Percentiles rank a stretch among this genome's conserved stretches.
These are phyloP conservation scores for Gouania willdenowi DNA, from an alignment of 2,797 vertebrate species.

Conservation along the genomic window DNA sequence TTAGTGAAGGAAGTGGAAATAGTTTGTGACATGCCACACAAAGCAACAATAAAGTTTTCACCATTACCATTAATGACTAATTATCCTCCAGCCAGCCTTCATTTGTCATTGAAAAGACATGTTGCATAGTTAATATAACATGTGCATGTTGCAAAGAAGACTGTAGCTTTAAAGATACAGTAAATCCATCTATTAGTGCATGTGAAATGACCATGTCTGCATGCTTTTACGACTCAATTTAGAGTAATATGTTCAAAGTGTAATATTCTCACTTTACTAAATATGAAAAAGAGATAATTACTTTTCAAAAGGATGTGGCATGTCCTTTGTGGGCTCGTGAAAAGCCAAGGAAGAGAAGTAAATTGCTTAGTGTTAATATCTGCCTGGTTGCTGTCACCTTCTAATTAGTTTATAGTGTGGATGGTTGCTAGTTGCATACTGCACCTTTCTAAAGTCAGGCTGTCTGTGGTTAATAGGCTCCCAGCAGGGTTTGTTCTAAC, in stretches of 20 bases:
- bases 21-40: not conserved
- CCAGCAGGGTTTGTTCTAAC: no score
- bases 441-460: constrained; percentile 24
- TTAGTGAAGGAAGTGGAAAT: not conserved
- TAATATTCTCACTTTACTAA: constrained; percentile 2
- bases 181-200: constrained; percentile 5
- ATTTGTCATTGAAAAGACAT: constrained; percentile 14
- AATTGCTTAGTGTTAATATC: constrained; percentile 35
- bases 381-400: constrained; percentile 33
- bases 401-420: constrained; percentile 47
- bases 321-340: constrained; percentile 20
- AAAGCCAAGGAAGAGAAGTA: constrained; percentile 19
- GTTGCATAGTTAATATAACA: constrained; percentile 22
- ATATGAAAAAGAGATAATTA: constrained; percentile 20
- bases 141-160: not conserved
- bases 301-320: constrained; percentile 6
- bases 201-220: not conserved
- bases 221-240: constrained; percentile 7
- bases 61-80: constrained; percentile 24
- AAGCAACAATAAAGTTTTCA: constrained; percentile 13
- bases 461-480: constrained; percentile 25
- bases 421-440: constrained; percentile 30
- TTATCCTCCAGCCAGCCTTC: constrained; percentile 7
- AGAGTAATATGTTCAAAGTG: constrained; percentile 6
- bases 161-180: not conserved